These are phyloP conservation scores for Rousettus leschenaultii DNA, from an alignment of 2,113 vertebrate species.

Conservation along the genomic window DNA sequence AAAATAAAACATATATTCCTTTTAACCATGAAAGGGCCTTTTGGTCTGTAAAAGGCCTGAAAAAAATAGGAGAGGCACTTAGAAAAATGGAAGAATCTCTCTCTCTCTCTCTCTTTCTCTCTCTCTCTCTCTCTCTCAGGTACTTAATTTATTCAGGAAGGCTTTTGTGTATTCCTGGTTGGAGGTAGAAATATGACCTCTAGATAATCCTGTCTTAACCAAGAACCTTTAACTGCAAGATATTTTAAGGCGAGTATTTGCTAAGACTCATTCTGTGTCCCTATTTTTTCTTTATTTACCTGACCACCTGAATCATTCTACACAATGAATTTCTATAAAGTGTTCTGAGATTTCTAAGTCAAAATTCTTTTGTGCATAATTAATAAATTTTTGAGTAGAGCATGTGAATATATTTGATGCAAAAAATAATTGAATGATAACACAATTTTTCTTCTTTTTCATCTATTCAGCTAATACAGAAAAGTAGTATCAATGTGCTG, in stretches of 20 bases:
- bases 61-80: background rate
- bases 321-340: slow-evolving; percentile 15
- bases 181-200: background rate
- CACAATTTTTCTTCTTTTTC: slow-evolving; percentile 45
- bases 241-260: background rate
- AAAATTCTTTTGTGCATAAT: slow-evolving; percentile 41
- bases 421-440: slow-evolving; percentile 53
- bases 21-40: slow-evolving; percentile 10
- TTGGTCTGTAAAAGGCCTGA: background rate
- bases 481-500: slow-evolving; percentile 28
- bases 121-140: no score
- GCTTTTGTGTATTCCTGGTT: background rate
- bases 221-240: background rate
- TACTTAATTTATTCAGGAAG: slow-evolving; percentile 4
- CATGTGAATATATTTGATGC: slow-evolving; percentile 26
- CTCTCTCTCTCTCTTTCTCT: background rate
- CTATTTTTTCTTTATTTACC: slow-evolving; percentile 16
- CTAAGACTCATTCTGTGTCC: background rate
- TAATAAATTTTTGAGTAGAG: slow-evolving; percentile 44
- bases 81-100: slow-evolving; percentile 20
- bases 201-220: background rate
- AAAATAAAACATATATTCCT: background rate
- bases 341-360: slow-evolving; percentile 42
- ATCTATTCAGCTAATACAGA: slow-evolving; percentile 35
- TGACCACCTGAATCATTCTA: background rate